phyloP scores from a whole-genome alignment of 2,113 vertebrate genomes.

The Pachycephala philippinensis region DNA sequence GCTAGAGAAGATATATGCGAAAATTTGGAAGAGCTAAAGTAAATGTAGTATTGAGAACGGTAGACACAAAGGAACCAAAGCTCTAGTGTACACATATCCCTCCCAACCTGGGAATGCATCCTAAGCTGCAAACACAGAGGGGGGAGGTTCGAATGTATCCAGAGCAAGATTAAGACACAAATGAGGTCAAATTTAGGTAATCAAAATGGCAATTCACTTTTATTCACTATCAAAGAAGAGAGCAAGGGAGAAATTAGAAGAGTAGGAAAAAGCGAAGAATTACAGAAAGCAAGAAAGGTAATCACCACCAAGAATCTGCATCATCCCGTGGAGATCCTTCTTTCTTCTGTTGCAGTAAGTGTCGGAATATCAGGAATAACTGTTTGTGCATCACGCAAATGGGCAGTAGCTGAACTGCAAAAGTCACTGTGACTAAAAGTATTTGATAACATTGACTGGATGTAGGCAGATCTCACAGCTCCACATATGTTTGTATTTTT shows the following conservation, averaged over 20 bases:
- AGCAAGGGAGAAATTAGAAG: background rate
- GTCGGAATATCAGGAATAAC: background rate
- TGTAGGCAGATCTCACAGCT: background rate
- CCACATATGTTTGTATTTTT: background rate
- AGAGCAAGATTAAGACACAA: background rate
- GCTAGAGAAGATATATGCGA: background rate
- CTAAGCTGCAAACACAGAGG: rapidly evolving
- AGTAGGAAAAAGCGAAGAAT: background rate
- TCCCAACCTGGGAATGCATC: background rate
- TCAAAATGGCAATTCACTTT: background rate
- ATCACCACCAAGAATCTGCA: rapidly evolving
- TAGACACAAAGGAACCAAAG: background rate
- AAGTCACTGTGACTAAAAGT: background rate
- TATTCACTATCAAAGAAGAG: background rate
- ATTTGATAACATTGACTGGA: background rate
- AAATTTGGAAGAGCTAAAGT: background rate
- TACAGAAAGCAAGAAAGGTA: background rate
- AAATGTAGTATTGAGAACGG: background rate
- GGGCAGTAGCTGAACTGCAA: background rate
- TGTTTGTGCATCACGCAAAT: background rate
- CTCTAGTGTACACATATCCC: background rate
- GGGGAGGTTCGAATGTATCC: rapidly evolving
- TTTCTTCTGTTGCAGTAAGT: background rate
- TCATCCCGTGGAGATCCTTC: rapidly evolving
- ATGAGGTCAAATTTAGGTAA: background rate